A percentile compares a stretch with the other conserved stretches of the same genome.
These are phyloP conservation scores for Malacoctenus gilli DNA, from an alignment of 2,797 vertebrate genomes.

Conservation along the genomic window DNA sequence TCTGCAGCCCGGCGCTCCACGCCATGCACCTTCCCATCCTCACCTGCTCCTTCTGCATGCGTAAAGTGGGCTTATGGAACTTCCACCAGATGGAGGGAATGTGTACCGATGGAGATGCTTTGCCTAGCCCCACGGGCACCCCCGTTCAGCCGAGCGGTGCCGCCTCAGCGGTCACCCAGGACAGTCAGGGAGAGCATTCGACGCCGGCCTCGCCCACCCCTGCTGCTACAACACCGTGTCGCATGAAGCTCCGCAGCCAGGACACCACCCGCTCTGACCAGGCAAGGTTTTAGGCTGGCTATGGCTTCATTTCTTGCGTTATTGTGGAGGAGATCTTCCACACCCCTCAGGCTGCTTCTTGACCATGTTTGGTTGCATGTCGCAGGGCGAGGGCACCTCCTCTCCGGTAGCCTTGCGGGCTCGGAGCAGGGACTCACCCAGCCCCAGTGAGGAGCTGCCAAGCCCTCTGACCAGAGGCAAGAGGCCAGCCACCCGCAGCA, in stretches of 20 bases:
- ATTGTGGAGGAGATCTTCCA: too few relatives aligned
- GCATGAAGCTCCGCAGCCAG: slow-evolving; percentile 93
- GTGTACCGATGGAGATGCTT: slow-evolving; percentile 68
- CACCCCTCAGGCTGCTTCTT: too few relatives aligned
- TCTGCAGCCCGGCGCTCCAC: slow-evolving; percentile 75
- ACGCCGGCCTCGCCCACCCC: slow-evolving; percentile 57
- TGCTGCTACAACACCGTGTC: slow-evolving; percentile 74
- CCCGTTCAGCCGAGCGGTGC: slow-evolving; percentile 22
- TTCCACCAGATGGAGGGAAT: slow-evolving; percentile 89
- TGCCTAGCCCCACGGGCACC: slow-evolving; percentile 34
- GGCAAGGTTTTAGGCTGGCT: slow-evolving; percentile 45
- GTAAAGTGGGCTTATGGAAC: slow-evolving; percentile 93
- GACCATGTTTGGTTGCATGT: slow-evolving; percentile 4
- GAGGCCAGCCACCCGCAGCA: slow-evolving; percentile 86
- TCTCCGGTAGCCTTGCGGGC: slow-evolving; percentile 76
- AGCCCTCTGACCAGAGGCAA: slow-evolving; percentile 82
- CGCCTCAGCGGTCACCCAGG: slow-evolving; percentile 23
- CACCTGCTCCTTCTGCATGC: slow-evolving; percentile 89
- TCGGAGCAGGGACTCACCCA: slow-evolving; percentile 85
- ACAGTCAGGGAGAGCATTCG: slow-evolving; percentile 72
- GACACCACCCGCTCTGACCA: slow-evolving; percentile 80
- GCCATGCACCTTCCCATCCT: slow-evolving; percentile 86
- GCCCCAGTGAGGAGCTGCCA: slow-evolving; percentile 83
- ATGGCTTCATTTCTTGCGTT: too few relatives aligned
- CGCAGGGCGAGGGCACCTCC: slow-evolving; percentile 81